Conservation (phyloP, 1,140 invertebrate species). For the Cardiocondyla obscurior region DNA sequence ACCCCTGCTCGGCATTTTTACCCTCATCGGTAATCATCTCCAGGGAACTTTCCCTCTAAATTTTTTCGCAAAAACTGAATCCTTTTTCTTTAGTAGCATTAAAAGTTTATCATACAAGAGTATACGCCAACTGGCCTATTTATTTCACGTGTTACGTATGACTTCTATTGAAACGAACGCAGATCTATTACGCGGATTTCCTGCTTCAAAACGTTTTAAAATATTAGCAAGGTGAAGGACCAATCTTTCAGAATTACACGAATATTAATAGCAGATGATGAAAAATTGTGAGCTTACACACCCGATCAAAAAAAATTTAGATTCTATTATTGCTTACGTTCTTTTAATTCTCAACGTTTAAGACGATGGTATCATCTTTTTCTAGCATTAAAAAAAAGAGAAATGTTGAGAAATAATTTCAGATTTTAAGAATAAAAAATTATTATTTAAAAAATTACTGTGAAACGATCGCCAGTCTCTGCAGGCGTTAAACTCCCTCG, state of each 20-base stretch:
- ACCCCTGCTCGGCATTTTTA: slow-evolving; percentile 90
- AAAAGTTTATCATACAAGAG: background rate
- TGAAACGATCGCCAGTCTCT: background rate
- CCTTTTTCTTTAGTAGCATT: background rate
- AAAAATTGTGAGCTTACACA: background rate
- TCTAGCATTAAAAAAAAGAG: background rate
- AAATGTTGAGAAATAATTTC: background rate
- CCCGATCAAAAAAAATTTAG: background rate
- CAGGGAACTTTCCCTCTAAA: background rate
- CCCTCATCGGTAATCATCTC: slow-evolving; percentile 88
- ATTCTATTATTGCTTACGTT: background rate
- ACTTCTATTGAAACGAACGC: background rate
- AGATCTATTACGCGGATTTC: background rate
- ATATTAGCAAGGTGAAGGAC: slow-evolving; percentile 5
- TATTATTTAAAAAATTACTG: background rate
- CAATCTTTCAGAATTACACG: background rate
- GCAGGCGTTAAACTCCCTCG: slow-evolving; percentile 29
- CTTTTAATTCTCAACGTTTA: background rate
- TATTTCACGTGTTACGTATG: background rate
- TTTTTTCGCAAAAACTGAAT: background rate
- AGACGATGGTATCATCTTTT: background rate
- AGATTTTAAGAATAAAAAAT: background rate
- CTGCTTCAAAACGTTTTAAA: background rate
- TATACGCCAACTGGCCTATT: background rate
- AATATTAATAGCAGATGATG: background rate